A percentile compares a stretch with the other conserved stretches of the same genome.
phyloP scores from a whole-genome alignment of 2,113 vertebrate genomes.

The Monarcha castaneiventris region DNA sequence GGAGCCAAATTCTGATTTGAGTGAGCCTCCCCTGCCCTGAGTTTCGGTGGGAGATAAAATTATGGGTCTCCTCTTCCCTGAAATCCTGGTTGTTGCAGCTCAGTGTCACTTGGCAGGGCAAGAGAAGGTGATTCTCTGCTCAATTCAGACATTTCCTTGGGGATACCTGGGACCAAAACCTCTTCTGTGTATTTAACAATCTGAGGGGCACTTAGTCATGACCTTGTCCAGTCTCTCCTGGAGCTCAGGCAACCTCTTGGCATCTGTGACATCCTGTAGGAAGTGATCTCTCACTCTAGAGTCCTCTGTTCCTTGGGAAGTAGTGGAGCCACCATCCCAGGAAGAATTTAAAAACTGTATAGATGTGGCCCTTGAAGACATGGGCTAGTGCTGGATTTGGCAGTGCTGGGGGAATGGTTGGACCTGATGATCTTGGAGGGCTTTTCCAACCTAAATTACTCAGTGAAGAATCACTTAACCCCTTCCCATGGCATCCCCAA shows the following conservation, averaged over 20 bases:
- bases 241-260: not conserved
- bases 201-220: not conserved
- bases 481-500: not conserved
- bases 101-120: not conserved
- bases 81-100: not conserved
- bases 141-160: accelerated
- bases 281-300: accelerated
- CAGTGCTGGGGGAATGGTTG: not conserved
- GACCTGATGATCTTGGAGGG: not conserved
- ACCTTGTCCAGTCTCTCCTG: not conserved
- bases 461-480: not conserved
- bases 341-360: not conserved
- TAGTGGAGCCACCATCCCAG: not conserved
- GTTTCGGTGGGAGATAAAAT: not conserved
- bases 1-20: not conserved
- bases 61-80: not conserved
- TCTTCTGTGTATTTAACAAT: not conserved
- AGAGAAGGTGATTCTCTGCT: not conserved
- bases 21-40: not conserved
- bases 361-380: not conserved
- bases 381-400: not conserved
- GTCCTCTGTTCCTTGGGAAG: not conserved
- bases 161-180: not conserved
- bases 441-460: not conserved
- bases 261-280: accelerated